Conservation (phyloP, 2,888 invertebrate genomes). For the Lasius fuliginosus region DNA sequence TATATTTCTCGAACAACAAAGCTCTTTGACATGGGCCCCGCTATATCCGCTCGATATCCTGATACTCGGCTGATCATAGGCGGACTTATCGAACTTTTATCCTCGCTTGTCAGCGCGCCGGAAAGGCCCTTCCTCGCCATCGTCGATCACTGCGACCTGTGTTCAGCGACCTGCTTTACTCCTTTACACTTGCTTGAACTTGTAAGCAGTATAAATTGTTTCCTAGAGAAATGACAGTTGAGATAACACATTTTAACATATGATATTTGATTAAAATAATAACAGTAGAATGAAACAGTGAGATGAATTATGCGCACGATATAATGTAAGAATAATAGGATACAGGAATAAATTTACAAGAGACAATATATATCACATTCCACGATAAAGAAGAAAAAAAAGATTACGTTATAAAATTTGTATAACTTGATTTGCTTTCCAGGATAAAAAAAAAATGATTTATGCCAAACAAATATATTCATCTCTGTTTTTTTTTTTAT, state of each 20-base stretch:
- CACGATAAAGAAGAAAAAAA: background rate
- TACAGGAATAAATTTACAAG: background rate
- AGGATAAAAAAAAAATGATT: background rate
- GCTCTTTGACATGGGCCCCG: slow-evolving; percentile 6
- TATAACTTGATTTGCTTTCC: background rate
- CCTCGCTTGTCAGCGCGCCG: slow-evolving; percentile 15
- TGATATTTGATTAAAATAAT: background rate
- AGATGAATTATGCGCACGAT: background rate
- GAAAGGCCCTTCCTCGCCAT: background rate
- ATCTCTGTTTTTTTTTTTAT: background rate
- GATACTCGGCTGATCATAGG: slow-evolving; percentile 34
- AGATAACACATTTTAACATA: background rate
- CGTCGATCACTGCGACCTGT: background rate
- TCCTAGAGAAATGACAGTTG: background rate
- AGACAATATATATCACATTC: background rate
- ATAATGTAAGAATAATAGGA: background rate
- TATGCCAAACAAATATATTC: background rate
- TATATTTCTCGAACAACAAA: slow-evolving; percentile 44
- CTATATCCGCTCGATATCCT: slow-evolving; percentile 37
- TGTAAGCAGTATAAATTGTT: background rate
- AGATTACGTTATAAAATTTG: background rate
- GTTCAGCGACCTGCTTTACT: background rate
- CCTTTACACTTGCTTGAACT: background rate
- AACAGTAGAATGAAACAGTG: background rate
- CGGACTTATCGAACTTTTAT: slow-evolving; percentile 38